Evolutionary conservation across 2,113 vertebrate genomes (phyloP).

Genomic region (Excalfactoria chinensis): DNA sequence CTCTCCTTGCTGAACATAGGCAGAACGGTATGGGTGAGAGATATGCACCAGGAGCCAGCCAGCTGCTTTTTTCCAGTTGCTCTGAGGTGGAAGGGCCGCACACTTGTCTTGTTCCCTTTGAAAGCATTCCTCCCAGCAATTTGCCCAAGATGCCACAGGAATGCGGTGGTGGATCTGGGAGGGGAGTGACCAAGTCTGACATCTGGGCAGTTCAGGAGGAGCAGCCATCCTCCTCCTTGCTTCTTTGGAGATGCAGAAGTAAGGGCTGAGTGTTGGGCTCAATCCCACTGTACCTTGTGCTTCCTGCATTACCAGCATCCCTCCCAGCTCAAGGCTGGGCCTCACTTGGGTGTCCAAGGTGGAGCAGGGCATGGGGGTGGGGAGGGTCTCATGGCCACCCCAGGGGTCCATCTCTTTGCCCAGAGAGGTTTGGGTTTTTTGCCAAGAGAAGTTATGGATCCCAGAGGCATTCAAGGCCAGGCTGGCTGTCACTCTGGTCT

Average conservation of each 20-base stretch:
- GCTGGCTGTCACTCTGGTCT: too few species aligned
- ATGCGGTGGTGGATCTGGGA: not conserved
- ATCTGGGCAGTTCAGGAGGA: conserved; percentile 26
- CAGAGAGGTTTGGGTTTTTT: too few species aligned
- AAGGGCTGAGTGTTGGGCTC: not conserved
- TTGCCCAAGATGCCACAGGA: conserved; percentile 35
- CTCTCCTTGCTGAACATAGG: not conserved
- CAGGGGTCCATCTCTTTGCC: not conserved
- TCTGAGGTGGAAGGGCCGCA: fast-evolving
- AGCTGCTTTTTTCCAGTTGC: fast-evolving
- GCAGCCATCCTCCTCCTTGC: not conserved
- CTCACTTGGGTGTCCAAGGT: not conserved
- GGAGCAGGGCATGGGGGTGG: too few species aligned
- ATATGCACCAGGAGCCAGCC: not conserved
- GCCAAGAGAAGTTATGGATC: too few species aligned
- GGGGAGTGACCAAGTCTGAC: not conserved
- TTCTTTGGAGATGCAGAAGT: not conserved
- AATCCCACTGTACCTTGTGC: not conserved
- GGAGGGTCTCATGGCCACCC: not conserved
- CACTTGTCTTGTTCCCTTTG: not conserved
- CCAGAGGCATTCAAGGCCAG: too few species aligned
- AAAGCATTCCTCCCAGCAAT: not conserved
- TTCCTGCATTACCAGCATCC: not conserved
- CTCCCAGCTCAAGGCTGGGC: fast-evolving
- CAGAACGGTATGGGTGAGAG: not conserved